Conservation (phyloP, 2,888 invertebrate genomes). For the Cordilura impudica region DNA sequence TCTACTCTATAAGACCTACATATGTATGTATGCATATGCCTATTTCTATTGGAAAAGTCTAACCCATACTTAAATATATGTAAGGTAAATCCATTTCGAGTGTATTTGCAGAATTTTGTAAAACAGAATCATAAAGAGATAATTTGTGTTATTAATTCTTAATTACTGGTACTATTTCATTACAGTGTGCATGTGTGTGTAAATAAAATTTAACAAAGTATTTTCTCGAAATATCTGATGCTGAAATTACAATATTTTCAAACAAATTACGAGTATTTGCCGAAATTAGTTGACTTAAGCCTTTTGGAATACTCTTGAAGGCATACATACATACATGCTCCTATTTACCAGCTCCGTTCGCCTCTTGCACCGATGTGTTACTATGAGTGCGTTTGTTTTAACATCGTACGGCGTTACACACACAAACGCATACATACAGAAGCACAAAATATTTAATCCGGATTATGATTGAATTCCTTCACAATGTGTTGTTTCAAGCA, state of each 20-base stretch:
- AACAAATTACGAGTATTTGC: background rate
- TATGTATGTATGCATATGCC: no score
- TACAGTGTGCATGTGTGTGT: background rate
- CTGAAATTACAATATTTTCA: background rate
- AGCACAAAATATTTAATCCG: conserved; percentile 42
- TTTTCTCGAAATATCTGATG: background rate
- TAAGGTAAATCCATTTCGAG: no score
- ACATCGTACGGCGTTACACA: background rate
- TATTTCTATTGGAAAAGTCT: no score
- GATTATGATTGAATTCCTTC: conserved; percentile 27
- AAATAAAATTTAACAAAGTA: background rate
- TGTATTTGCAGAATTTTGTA: no score
- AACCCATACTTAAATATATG: no score
- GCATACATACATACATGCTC: no score
- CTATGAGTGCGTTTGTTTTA: background rate
- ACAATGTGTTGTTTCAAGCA: conserved; percentile 40
- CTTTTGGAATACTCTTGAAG: background rate
- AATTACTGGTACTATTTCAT: background rate
- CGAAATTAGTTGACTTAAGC: background rate
- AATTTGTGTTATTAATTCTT: background rate
- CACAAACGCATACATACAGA: background rate
- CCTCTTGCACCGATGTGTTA: background rate
- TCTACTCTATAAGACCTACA: no score
- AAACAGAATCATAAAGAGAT: no score
- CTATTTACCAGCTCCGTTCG: background rate